phyloP scores from a whole-genome alignment of 2,888 invertebrate genomes.

The Xiphydria camelus region DNA sequence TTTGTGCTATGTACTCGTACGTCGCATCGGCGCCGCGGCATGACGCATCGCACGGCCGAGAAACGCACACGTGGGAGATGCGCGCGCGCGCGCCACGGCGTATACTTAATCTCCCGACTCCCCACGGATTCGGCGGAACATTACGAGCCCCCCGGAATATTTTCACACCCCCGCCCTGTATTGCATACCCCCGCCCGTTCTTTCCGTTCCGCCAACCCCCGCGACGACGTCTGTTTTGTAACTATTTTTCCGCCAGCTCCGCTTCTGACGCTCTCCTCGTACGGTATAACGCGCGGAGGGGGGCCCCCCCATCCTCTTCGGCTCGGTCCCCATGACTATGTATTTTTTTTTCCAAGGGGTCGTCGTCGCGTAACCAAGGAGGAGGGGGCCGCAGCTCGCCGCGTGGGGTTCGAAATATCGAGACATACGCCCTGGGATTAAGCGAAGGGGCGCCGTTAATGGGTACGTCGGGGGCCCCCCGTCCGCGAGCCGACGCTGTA shows the following conservation, averaged over 20 bases:
- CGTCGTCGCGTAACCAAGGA: conserved; percentile 14
- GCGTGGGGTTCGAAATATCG: conserved; percentile 30
- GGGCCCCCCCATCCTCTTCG: conserved; percentile 8
- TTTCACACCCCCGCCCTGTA: conserved; percentile 39
- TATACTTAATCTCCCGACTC: conserved; percentile 24
- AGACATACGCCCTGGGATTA: conserved; percentile 45
- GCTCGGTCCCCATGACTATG: conserved; percentile 36
- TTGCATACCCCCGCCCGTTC: conserved; percentile 13
- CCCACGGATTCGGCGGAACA: conserved; percentile 27
- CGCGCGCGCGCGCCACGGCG: not conserved
- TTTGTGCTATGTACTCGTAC: too few relatives aligned
- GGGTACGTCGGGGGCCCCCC: conserved; percentile 11
- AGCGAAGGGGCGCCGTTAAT: conserved; percentile 28
- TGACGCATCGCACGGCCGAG: not conserved
- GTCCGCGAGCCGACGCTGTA: too few relatives aligned
- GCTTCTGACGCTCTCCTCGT: conserved; percentile 19
- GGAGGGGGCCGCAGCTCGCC: conserved; percentile 20
- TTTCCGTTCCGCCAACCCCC: too few relatives aligned
- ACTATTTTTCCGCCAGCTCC: conserved; percentile 47
- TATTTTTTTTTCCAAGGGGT: conserved; percentile 20
- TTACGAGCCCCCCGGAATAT: conserved; percentile 34
- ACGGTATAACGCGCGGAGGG: not conserved
- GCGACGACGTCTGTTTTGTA: conserved; percentile 44
- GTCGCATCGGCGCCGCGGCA: not conserved
- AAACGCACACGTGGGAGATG: conserved; percentile 18